Conservation (phyloP, 2,888 invertebrate species). For the Lasioglossum lativentre region DNA sequence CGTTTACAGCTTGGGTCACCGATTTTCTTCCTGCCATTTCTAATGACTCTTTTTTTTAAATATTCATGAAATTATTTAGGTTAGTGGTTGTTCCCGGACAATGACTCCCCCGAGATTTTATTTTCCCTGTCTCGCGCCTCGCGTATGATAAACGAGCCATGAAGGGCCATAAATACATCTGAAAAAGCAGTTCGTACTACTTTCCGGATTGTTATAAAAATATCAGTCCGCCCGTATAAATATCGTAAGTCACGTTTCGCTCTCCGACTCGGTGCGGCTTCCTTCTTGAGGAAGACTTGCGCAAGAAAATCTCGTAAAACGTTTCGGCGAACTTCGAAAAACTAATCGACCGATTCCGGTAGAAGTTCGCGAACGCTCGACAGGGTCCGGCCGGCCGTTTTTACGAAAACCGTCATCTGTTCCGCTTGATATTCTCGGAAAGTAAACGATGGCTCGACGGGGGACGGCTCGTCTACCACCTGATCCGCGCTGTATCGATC, state of each 20-base stretch:
- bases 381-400: neutral
- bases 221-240: constrained; percentile 33
- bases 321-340: constrained; percentile 12
- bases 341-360: neutral
- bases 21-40: constrained; percentile 14
- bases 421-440: constrained; percentile 37
- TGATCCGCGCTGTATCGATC: constrained; percentile 29
- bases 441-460: constrained; percentile 25
- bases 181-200: constrained; percentile 33
- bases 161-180: constrained; percentile 44
- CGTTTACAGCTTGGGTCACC: neutral
- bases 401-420: constrained; percentile 22
- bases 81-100: constrained; percentile 19
- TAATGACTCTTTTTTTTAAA: constrained; percentile 30
- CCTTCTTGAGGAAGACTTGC: neutral
- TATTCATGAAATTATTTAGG: constrained; percentile 39
- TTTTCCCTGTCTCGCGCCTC: constrained; percentile 33
- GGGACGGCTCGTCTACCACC: neutral
- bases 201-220: constrained; percentile 45
- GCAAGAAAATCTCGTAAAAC: constrained; percentile 25
- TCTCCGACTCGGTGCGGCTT: neutral
- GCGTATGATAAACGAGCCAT: constrained; percentile 41
- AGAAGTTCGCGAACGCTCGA: neutral
- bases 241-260: constrained; percentile 26
- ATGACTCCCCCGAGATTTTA: constrained; percentile 61